Evolutionary conservation across 1,140 invertebrate genomes (phyloP), one percentile per base, ranked within the genome.

Genomic region (Drosophila nasuta): DNA sequence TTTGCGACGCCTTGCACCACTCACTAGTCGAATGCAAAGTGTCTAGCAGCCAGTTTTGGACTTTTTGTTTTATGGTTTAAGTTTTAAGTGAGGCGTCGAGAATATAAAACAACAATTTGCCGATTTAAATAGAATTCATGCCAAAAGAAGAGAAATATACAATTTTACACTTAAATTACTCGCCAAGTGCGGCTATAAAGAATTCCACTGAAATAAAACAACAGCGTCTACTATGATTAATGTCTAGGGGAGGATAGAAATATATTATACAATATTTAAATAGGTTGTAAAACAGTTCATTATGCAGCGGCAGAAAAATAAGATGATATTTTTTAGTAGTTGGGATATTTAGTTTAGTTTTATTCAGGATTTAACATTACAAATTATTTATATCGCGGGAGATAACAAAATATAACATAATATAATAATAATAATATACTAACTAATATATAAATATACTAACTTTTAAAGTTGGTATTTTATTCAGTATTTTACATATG

Each of bases 1-100:
- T 33, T 64, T 70, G 67, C 63, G 70, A 64, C 70, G 70, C 70
- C 70, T 73, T 52, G 63, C 28, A 54, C 30, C 33, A n/a, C 13
- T 54, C 28, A 54, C 13, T 54, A n/a, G 7, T 54, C 51, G 13
- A 69, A 69, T 62, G 46, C 56, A 69, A 58, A 66, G 63, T 66
- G 63, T 57, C 45, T 67, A 43, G 52, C 54, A 51, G 54, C 35
- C 71, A 68, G 65, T 74, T 74, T 56, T 54, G 48, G 54, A 73
- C 81, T 83, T 83, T 82, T 82, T 54, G 81, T 83, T 82, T 82
- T 83, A 82, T 82, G 81, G 58, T 72, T 82, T 72, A 82, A 82
- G 81, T 85, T 81, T 85, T 60, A 73, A 65, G 78, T 81, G 79
- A 65, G 57, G 65, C 38, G 60, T 51, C 17, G 45, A 56, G 25